Conservation (phyloP, 2,888 invertebrate genomes). For the Arrhopalites spinosus region DNA sequence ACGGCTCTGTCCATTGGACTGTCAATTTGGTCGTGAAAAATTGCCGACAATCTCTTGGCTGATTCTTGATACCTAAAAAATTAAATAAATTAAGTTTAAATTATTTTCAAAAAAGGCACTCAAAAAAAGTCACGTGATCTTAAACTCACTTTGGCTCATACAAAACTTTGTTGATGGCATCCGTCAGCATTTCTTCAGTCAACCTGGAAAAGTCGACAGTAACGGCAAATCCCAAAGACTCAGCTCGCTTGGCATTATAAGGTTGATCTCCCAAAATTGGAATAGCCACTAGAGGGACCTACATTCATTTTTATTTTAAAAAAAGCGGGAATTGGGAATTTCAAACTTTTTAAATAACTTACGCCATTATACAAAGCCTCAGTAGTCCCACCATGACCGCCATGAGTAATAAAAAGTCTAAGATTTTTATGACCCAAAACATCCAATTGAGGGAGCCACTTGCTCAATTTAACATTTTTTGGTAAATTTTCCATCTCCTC, state of each 20-base stretch:
- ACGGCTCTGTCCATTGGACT: not conserved
- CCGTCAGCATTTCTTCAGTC: slow-evolving; percentile 7
- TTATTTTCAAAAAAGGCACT: too few relatives aligned
- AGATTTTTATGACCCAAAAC: slow-evolving; percentile 47
- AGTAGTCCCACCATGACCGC: not conserved
- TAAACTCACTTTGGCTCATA: slow-evolving; percentile 8
- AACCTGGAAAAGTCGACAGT: not conserved
- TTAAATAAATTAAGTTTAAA: not conserved
- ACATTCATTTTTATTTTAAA: too few relatives aligned
- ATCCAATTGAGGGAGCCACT: slow-evolving; percentile 68
- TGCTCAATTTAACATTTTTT: slow-evolving; percentile 66
- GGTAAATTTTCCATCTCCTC: slow-evolving; percentile 65
- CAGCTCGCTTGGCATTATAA: not conserved
- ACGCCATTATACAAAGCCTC: not conserved
- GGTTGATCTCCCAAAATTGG: slow-evolving; percentile 12
- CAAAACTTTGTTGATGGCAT: not conserved
- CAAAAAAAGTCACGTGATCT: not conserved
- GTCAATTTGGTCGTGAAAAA: not conserved
- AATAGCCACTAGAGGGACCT: not conserved
- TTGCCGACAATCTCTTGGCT: not conserved
- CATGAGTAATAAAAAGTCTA: not conserved
- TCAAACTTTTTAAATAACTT: too few relatives aligned
- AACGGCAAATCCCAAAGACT: not conserved
- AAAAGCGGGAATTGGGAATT: too few relatives aligned
- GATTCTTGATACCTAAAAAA: not conserved